Base-by-base conservation (phyloP, 2,113 vertebrate species). In the Podarcis muralis region DNA sequence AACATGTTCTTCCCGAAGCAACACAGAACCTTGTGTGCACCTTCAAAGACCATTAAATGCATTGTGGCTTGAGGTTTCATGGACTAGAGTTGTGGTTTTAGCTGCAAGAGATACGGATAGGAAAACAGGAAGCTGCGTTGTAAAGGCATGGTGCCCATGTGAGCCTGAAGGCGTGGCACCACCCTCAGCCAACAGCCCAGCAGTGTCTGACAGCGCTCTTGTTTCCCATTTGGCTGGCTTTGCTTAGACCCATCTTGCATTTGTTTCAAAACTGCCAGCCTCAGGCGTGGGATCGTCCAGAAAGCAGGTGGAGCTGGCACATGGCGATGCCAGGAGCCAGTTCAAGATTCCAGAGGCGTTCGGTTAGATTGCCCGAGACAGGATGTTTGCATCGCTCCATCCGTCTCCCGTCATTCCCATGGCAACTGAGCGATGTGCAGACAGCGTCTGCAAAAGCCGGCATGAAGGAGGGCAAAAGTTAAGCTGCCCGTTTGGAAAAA, bases 341-440 rank as follows among this genome's bases (percentile, higher is more conserved):
- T 85, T 66, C 83, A 37, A 85, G 89, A 27, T 40, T 92, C 90
- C 87, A 62, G 77, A 62, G 35, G 79, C 37, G 9, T 69, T 32
- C 35, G 20, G 40, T 69, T 74, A 83, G 53, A 86, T 88, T 85
- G 71, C 92, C 69, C 8, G 40, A 3, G 82, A 15, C 18, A 80
- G 80, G 78, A 69, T 86, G 75, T 83, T 59, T 79, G 84, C 78
- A 30, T 48, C 57, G 59, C 23, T 87, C 90, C 62, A 84, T 72
- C 82, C 87, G 57, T 87, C 53, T 81, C 84, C 57, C 78, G 53
- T 81, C 72, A 92, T 92, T 88, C 92, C 95, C 90, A 86, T 88
- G 89, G 88, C 87, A 92, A 94, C 92, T 16, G 43, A 37, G 69
- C 72, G 11, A 53, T 85, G 89, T 87, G 89, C 93, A 94, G 62